Conservation (phyloP, 2,113 vertebrate genomes). For the Mastomys coucha region DNA sequence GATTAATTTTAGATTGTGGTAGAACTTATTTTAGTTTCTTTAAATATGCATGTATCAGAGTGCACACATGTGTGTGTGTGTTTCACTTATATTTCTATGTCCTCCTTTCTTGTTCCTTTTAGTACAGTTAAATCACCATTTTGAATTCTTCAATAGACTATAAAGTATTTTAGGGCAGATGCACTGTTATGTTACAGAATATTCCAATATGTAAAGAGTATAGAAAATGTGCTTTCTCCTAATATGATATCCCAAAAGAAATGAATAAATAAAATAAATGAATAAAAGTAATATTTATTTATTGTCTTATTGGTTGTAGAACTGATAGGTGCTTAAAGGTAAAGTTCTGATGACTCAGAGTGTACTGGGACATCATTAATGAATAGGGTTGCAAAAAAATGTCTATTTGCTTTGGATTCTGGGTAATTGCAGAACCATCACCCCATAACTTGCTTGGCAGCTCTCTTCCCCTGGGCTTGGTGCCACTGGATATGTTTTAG, state of each 20-base stretch:
- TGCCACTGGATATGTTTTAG: background rate
- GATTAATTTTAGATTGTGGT: constrained; percentile 12
- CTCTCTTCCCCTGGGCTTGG: background rate
- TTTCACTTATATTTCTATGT: background rate
- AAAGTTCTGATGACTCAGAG: background rate
- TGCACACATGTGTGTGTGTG: no score
- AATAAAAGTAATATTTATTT: background rate
- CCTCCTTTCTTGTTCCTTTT: background rate
- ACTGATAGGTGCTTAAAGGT: constrained; percentile 34
- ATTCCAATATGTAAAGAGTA: background rate
- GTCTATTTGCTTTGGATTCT: constrained; percentile 50
- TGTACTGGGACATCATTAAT: background rate
- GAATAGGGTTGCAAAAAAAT: background rate
- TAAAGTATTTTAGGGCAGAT: background rate
- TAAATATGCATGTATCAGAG: background rate
- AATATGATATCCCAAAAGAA: background rate
- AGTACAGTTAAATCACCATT: background rate
- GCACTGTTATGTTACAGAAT: background rate
- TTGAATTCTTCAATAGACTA: background rate
- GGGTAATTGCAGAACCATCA: background rate
- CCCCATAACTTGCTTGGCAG: constrained; percentile 31
- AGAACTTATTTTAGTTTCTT: constrained; percentile 48
- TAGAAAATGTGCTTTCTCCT: background rate
- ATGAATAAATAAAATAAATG: background rate
- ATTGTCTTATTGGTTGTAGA: background rate